Percentiles rank a stretch among this genome's conserved stretches.
Conservation (phyloP, 2,113 vertebrate genomes). For the Myiozetetes cayanensis region DNA sequence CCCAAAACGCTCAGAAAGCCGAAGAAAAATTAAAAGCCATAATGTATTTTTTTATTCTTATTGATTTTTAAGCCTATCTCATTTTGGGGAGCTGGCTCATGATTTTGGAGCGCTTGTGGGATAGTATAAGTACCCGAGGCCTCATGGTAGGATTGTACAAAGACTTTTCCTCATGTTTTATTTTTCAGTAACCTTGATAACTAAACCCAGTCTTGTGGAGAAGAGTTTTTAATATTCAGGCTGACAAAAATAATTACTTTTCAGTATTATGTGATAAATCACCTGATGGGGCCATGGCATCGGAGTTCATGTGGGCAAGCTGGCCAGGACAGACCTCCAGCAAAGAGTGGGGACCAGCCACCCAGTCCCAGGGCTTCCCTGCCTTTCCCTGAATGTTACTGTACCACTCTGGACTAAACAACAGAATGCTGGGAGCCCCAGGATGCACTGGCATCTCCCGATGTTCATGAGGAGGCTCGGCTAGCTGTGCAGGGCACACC, state of each 20-base stretch:
- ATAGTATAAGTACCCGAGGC: background rate
- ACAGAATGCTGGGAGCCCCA: background rate
- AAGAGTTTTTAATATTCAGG: slow-evolving; percentile 19
- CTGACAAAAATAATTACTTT: slow-evolving; percentile 24
- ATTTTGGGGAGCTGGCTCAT: slow-evolving; percentile 22
- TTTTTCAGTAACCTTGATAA: slow-evolving; percentile 46
- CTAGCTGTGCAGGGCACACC: background rate
- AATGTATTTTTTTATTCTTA: slow-evolving; percentile 57
- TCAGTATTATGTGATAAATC: background rate
- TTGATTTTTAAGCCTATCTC: slow-evolving; percentile 65
- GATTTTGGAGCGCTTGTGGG: background rate
- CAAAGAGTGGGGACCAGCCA: background rate
- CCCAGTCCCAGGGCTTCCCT: background rate
- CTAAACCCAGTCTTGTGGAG: background rate
- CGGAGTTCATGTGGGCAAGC: background rate
- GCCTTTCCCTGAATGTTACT: background rate
- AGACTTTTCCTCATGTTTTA: slow-evolving; percentile 33
- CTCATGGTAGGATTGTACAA: background rate
- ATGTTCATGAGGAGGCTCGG: rapidly evolving
- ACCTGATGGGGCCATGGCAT: background rate
- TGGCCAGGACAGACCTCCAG: background rate
- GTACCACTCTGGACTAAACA: background rate
- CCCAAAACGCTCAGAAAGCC: slow-evolving; percentile 40
- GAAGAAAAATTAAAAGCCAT: slow-evolving; percentile 59
- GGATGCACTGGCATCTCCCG: background rate